phyloP scores from a whole-genome alignment of 2,113 vertebrate genomes.

The Nettapus auritus region DNA sequence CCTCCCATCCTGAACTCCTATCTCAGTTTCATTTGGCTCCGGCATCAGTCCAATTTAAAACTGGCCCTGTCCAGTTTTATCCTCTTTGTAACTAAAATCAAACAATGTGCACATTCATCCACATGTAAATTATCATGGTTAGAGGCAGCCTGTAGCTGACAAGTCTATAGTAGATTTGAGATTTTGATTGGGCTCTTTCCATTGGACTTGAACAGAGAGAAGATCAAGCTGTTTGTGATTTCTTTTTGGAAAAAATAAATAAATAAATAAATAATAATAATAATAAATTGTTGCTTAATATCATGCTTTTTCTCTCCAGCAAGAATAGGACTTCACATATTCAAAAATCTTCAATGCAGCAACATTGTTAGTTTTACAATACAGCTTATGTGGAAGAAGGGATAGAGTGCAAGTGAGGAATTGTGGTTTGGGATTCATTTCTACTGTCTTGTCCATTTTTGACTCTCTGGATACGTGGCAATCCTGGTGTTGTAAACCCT shows the following conservation, averaged over 20 bases:
- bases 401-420: not conserved
- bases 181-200: not conserved
- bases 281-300: not conserved
- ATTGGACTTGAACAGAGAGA: not conserved
- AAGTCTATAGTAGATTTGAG: not conserved
- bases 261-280: no score
- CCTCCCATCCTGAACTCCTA: not conserved
- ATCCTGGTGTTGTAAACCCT: not conserved
- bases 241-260: not conserved
- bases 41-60: not conserved
- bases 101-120: not conserved
- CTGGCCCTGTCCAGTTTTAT: not conserved
- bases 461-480: not conserved
- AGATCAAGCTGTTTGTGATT: not conserved
- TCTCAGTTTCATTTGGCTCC: not conserved
- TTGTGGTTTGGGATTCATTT: not conserved
- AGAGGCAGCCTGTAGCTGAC: not conserved
- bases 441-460: not conserved
- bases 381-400: not conserved
- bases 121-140: not conserved
- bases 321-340: not conserved
- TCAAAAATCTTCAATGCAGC: not conserved
- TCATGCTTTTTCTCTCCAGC: not conserved
- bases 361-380: not conserved
- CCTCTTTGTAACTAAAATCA: not conserved